These are phyloP conservation scores for Zosterops hypoxanthus DNA, from an alignment of 2,113 vertebrate species.

Conservation along the genomic window DNA sequence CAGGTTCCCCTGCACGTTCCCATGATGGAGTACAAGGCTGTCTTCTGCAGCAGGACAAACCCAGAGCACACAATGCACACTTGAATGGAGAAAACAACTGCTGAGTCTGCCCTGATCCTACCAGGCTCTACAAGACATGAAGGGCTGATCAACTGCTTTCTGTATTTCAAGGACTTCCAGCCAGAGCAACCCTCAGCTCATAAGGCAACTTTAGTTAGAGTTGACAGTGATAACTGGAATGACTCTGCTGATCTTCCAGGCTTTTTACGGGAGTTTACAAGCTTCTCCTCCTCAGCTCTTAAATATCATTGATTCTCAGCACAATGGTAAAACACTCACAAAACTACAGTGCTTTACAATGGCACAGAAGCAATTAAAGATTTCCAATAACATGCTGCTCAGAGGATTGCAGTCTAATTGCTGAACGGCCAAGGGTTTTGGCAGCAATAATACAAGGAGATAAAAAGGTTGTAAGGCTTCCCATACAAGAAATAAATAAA, in stretches of 20 bases:
- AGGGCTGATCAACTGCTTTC: not conserved
- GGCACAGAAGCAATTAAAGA: constrained; percentile 22
- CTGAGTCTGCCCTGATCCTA: not conserved
- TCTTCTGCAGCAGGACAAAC: not conserved
- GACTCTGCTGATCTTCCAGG: not conserved
- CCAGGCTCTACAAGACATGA: not conserved
- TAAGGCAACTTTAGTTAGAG: not conserved
- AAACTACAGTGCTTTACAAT: not conserved
- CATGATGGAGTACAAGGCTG: fast-evolving
- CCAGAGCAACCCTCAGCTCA: not conserved
- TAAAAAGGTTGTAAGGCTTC: not conserved
- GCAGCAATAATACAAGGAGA: not conserved
- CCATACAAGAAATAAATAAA: not conserved
- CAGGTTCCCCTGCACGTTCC: not conserved
- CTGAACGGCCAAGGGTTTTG: not conserved
- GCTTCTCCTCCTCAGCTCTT: not conserved
- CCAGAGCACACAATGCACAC: not conserved
- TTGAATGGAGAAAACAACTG: not conserved
- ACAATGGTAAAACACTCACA: not conserved
- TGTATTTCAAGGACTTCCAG: not conserved
- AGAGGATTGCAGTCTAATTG: not conserved
- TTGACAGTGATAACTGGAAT: not conserved
- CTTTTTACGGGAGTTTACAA: not conserved
- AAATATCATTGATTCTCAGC: not conserved
- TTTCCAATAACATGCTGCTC: not conserved